These are phyloP conservation scores for Delphinapterus leucas DNA, from an alignment of 2,113 vertebrate genomes.

Conservation along the genomic window DNA sequence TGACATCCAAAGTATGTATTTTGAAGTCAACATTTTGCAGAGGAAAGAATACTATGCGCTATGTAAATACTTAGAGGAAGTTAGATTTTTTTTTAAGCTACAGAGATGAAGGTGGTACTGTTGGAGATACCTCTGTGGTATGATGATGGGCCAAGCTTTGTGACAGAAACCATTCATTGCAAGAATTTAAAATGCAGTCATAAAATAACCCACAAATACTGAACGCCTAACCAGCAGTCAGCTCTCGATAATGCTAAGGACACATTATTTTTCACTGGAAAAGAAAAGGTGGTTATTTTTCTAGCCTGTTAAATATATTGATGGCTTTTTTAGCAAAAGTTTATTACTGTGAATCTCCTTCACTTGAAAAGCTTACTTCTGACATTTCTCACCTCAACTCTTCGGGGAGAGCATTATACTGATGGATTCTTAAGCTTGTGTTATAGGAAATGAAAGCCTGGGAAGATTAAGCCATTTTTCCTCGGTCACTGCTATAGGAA, in stretches of 20 bases:
- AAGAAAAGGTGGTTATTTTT: background rate
- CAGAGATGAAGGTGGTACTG: background rate
- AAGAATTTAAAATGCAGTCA: slow-evolving; percentile 24
- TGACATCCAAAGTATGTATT: background rate
- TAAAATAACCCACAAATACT: background rate
- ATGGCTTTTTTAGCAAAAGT: background rate
- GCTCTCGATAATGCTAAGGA: background rate
- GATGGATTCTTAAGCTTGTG: background rate
- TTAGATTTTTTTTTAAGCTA: background rate
- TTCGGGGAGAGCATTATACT: background rate
- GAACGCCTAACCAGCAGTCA: background rate
- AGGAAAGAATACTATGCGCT: background rate
- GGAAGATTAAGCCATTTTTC: background rate
- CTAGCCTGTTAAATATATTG: background rate
- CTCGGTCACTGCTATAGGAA: background rate
- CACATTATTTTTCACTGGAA: background rate
- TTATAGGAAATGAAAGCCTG: background rate
- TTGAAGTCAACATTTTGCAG: background rate
- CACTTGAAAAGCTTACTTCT: background rate
- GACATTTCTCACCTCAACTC: background rate
- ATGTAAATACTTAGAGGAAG: background rate
- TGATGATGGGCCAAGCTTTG: background rate
- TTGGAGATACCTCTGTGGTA: too few species aligned
- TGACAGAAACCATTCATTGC: background rate
- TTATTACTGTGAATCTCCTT: background rate